Conservation (phyloP, 2,113 vertebrate genomes). For the Pogona vitticeps region DNA sequence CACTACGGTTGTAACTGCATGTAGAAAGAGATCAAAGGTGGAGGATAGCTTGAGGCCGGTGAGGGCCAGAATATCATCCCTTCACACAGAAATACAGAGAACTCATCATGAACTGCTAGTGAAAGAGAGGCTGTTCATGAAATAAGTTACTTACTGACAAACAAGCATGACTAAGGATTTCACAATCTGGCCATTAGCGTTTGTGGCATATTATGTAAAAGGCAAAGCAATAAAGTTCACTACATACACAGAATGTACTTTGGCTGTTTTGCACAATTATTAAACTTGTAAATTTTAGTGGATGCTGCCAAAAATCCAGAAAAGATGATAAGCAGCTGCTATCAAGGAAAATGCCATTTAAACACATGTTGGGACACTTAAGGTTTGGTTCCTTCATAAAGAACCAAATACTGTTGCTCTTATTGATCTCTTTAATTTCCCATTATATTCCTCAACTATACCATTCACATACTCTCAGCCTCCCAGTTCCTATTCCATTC, state of each 20-base stretch:
- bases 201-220: constrained; percentile 15
- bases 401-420: neutral
- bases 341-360: neutral
- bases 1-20: neutral
- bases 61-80: neutral
- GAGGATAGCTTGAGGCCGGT: neutral
- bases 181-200: constrained; percentile 13
- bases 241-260: neutral
- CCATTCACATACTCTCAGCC: neutral
- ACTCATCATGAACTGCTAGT: neutral
- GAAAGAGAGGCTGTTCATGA: neutral
- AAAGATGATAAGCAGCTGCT: constrained; percentile 3
- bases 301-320: neutral
- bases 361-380: constrained; percentile 1
- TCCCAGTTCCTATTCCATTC: neutral
- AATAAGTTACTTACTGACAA: constrained; percentile 7
- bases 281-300: neutral
- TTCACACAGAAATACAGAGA: neutral
- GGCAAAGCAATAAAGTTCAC: constrained; percentile 3
- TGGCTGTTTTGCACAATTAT: neutral
- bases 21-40: neutral
- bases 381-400: constrained; percentile 17
- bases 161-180: constrained; percentile 21
- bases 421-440: neutral
- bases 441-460: neutral